Conservation (phyloP, 2,888 invertebrate genomes). For the Quadriops clusia region DNA sequence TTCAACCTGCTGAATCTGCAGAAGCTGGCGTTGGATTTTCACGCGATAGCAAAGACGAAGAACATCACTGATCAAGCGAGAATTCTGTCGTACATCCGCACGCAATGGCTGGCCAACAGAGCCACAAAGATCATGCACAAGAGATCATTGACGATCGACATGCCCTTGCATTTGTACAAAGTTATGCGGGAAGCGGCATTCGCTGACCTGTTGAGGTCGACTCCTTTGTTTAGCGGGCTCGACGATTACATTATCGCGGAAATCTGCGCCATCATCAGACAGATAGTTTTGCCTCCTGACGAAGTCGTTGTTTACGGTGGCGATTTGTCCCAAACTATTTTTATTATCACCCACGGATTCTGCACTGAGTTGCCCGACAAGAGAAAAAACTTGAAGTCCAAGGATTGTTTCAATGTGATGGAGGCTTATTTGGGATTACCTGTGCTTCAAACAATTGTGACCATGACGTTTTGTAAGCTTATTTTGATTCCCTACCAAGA, state of each 20-base stretch:
- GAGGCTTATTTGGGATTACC: conserved; percentile 7
- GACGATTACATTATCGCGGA: conserved; percentile 11
- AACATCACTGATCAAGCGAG: conserved; percentile 4
- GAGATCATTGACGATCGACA: conserved; percentile 1
- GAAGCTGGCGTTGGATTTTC: conserved; percentile 7
- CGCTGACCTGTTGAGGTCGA: conserved; percentile 4
- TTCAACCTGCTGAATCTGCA: no score
- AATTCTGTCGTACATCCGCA: conserved; percentile 10
- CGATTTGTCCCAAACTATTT: conserved; percentile 9
- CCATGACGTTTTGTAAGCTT: not conserved
- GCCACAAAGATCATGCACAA: conserved; percentile 9
- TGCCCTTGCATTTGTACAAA: conserved; percentile 10
- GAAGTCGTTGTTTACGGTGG: conserved; percentile 14
- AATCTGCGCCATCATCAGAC: conserved; percentile 5
- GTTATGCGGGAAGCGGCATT: conserved; percentile 8
- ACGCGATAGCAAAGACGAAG: conserved; percentile 4
- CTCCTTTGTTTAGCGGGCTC: conserved; percentile 11
- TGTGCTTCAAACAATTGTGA: conserved; percentile 5
- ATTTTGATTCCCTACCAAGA: conserved; percentile 8
- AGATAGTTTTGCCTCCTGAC: conserved; percentile 10
- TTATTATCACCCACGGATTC: conserved; percentile 9
- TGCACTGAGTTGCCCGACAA: conserved; percentile 5
- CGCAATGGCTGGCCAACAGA: conserved; percentile 14
- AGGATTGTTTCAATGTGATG: conserved; percentile 4
- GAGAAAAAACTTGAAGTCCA: not conserved